Evolutionary conservation across 1,140 invertebrate species (phyloP).

Genomic region (Notospermus geniculatus): DNA sequence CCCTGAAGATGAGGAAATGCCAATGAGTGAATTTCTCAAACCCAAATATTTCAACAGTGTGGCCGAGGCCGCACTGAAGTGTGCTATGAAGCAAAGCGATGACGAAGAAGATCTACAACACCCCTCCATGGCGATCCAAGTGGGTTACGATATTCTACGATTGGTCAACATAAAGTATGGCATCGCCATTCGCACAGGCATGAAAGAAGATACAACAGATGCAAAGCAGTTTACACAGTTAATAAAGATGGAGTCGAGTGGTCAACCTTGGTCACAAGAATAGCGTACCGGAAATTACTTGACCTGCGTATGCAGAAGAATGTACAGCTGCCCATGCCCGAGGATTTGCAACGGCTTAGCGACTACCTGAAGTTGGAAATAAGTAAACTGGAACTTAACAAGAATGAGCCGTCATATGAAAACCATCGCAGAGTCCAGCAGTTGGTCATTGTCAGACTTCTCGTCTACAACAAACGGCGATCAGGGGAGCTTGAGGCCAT

Average conservation of each 20-base stretch:
- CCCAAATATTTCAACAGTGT: neutral
- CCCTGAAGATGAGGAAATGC: neutral
- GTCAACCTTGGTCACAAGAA: neutral
- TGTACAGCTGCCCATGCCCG: neutral
- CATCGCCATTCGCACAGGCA: neutral
- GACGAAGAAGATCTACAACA: neutral
- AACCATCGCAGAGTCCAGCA: neutral
- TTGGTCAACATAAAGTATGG: neutral
- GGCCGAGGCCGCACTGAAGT: neutral
- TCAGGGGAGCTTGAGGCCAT: neutral
- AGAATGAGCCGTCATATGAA: neutral
- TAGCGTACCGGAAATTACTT: neutral
- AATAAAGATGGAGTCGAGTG: conserved; percentile 5
- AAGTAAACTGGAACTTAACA: neutral
- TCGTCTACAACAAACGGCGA: conserved; percentile 4
- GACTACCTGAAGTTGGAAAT: neutral
- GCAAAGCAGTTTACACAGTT: conserved; percentile 1
- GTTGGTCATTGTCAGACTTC: neutral
- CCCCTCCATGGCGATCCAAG: neutral
- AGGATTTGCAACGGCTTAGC: neutral
- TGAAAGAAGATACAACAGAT: neutral
- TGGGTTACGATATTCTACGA: neutral
- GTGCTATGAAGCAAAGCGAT: neutral
- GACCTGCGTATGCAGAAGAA: conserved; percentile 1
- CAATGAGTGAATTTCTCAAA: neutral